Percentiles rank a stretch among this genome's conserved stretches.
Evolutionary conservation across 2,797 vertebrate genomes (phyloP).

Genomic region (Potorous gilbertii): DNA sequence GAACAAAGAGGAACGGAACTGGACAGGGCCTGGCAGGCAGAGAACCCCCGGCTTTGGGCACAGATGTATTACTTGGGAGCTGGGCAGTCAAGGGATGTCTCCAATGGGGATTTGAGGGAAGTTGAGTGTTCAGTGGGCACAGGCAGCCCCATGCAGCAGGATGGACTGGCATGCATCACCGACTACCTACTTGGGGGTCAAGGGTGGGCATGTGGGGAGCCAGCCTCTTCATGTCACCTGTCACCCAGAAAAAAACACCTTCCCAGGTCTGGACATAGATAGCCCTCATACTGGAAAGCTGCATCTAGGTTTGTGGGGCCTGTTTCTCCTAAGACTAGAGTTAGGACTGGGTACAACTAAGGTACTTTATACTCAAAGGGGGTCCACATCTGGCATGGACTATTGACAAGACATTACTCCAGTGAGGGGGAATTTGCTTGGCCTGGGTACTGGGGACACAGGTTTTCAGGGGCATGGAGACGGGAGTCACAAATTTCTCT

Average conservation of each 20-base stretch:
- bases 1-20: constrained; percentile 27
- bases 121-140: constrained; percentile 18
- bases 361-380: neutral
- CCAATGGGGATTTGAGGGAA: neutral
- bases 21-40: neutral
- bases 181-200: constrained; percentile 19
- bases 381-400: neutral
- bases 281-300: neutral
- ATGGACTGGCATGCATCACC: constrained; percentile 66
- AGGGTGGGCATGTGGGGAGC: constrained; percentile 2
- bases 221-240: neutral
- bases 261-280: neutral
- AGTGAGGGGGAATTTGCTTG: neutral
- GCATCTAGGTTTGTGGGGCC: neutral
- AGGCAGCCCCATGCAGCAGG: constrained; percentile 58
- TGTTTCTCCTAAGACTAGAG: neutral
- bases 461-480: neutral
- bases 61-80: neutral
- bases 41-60: neutral
- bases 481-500: neutral
- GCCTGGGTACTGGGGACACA: neutral
- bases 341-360: constrained; percentile 12
- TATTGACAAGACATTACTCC: neutral
- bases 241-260: neutral
- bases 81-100: neutral